Evolutionary conservation across 2,113 vertebrate genomes (phyloP).

Genomic region (Brachyhypopomus gauderio): DNA sequence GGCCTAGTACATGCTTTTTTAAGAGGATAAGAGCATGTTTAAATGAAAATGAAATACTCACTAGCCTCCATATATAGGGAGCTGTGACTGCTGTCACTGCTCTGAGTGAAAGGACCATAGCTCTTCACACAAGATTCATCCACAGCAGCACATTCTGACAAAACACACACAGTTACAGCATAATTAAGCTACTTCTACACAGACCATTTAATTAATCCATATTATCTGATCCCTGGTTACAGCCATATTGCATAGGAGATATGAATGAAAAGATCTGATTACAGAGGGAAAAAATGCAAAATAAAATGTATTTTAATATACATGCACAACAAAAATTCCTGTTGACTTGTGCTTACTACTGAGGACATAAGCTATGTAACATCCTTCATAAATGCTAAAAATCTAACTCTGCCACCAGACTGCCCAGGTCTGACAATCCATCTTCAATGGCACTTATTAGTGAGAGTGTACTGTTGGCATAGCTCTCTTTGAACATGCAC

Average conservation of each 20-base stretch:
- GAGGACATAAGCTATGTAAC: no score
- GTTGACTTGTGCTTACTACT: no score
- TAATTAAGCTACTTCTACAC: neutral
- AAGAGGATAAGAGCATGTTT: neutral
- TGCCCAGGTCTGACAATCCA: no score
- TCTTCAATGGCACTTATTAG: no score
- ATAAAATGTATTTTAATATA: neutral
- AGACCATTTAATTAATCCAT: neutral
- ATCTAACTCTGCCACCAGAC: no score
- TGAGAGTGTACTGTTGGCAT: no score
- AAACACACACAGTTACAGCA: slow-evolving; percentile 12
- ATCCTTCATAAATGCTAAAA: no score
- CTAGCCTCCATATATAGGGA: slow-evolving; percentile 87
- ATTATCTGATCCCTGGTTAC: neutral
- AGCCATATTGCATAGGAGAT: neutral
- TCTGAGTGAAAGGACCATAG: slow-evolving; percentile 72
- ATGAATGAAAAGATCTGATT: neutral
- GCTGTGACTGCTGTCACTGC: slow-evolving; percentile 74
- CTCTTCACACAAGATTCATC: slow-evolving; percentile 70
- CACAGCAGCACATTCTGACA: slow-evolving; percentile 76
- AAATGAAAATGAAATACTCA: slow-evolving; percentile 64
- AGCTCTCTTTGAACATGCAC: no score
- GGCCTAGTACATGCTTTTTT: neutral
- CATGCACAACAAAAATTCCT: neutral
- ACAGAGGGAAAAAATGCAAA: neutral